Percentiles rank a stretch among this genome's conserved stretches.
Conservation (phyloP, 2,888 invertebrate species). For the Macrosoma leucophasiata region DNA sequence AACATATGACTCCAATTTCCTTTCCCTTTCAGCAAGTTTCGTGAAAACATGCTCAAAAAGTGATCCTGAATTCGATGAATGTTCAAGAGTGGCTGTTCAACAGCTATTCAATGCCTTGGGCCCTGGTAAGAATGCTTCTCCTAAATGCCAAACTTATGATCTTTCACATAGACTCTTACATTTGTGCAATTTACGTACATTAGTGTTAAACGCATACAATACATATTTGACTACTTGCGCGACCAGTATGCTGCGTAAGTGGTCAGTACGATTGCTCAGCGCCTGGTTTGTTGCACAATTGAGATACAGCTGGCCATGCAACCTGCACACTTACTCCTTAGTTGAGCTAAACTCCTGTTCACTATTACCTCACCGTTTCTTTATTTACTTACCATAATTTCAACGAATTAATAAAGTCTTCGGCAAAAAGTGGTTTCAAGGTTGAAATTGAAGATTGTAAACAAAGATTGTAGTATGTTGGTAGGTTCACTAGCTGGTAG, state of each 20-base stretch:
- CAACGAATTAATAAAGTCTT: no score
- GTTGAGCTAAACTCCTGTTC: constrained; percentile 40
- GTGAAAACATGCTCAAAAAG: constrained; percentile 79
- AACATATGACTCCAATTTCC: no score
- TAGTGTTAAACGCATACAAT: no score
- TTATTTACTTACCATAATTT: no score
- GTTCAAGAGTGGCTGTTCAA: constrained; percentile 81
- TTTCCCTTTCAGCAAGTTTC: constrained; percentile 77
- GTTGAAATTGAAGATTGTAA: constrained; percentile 16
- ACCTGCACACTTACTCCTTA: constrained; percentile 21
- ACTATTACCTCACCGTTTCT: constrained; percentile 35
- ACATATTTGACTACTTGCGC: no score
- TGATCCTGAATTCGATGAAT: constrained; percentile 79
- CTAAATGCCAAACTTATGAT: no score
- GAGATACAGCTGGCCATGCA: constrained; percentile 27
- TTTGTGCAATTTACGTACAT: no score
- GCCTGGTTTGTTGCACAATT: constrained; percentile 47
- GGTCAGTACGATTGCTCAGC: constrained; percentile 37
- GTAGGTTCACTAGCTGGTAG: constrained; percentile 46
- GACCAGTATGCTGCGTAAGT: constrained; percentile 39
- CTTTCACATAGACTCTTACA: no score
- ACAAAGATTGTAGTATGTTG: constrained; percentile 31
- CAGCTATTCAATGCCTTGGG: constrained; percentile 78
- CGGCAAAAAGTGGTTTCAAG: no score
- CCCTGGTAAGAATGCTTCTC: constrained; percentile 55